These are phyloP conservation scores for Hyphantria cunea DNA, from an alignment of 1,140 invertebrate species.

Conservation along the genomic window DNA sequence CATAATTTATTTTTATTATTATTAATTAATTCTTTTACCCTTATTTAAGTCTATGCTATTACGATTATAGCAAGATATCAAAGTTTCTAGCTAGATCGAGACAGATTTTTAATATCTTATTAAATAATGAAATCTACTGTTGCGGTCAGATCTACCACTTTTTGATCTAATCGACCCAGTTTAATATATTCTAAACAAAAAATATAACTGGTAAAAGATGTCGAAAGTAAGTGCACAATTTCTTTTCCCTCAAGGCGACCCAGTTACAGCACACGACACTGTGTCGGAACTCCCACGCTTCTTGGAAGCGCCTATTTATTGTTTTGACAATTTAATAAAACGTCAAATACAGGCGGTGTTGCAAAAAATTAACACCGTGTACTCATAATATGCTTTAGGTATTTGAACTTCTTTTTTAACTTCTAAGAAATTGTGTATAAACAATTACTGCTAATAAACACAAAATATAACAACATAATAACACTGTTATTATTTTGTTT, in stretches of 20 bases:
- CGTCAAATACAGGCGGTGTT: conserved; percentile 35
- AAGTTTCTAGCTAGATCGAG: too few species aligned
- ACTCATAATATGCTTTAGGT: background rate
- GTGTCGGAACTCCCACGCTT: conserved; percentile 58
- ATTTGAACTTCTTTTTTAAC: too few species aligned
- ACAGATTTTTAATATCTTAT: too few species aligned
- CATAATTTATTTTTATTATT: too few species aligned
- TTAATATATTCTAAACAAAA: conserved; percentile 10
- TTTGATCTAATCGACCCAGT: conserved; percentile 5
- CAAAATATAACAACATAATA: too few species aligned
- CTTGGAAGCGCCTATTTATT: conserved; percentile 62
- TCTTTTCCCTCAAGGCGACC: conserved; percentile 50
- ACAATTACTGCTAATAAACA: too few species aligned
- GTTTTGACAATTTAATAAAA: conserved; percentile 63
- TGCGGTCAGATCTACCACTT: background rate
- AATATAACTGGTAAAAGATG: conserved; percentile 40
- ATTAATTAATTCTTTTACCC: too few species aligned
- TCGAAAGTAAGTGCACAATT: conserved; percentile 40
- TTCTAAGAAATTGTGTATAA: too few species aligned
- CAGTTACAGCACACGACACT: conserved; percentile 44
- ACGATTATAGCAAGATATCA: too few species aligned
- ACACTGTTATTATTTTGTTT: too few species aligned
- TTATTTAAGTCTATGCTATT: too few species aligned
- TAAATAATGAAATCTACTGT: background rate
- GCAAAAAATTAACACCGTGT: conserved; percentile 9